Conservation (phyloP, 2,888 invertebrate species). For the Pseudococcus viburni region DNA sequence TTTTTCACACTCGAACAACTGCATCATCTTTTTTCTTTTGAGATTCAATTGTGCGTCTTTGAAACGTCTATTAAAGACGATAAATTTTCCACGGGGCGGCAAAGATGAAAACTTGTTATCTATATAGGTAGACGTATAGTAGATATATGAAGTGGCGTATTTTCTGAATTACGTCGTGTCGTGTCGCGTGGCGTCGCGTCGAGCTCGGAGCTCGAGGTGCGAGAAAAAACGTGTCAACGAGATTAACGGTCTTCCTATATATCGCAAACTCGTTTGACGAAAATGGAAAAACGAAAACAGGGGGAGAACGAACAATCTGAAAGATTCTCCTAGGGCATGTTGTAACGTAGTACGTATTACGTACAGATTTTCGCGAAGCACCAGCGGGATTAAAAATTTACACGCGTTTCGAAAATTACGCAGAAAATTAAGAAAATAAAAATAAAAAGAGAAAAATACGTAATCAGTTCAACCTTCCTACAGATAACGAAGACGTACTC, state of each 20-base stretch:
- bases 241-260: constrained; percentile 37
- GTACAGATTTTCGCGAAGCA: background rate
- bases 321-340: background rate
- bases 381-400: background rate
- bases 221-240: constrained; percentile 30
- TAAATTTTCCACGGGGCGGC: constrained; percentile 33
- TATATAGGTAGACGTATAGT: background rate
- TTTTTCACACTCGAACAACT: constrained; percentile 46
- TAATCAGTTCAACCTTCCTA: background rate
- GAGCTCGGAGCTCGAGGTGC: background rate
- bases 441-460: background rate
- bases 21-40: constrained; percentile 34
- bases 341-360: background rate
- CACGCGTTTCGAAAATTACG: background rate
- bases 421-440: constrained; percentile 1
- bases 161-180: constrained; percentile 7
- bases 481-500: background rate
- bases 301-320: background rate
- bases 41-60: constrained; percentile 50
- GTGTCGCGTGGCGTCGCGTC: background rate
- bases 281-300: background rate
- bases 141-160: background rate
- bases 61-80: constrained; percentile 54
- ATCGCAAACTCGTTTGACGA: background rate
- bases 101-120: constrained; percentile 42